phyloP scores from a whole-genome alignment of 2,888 invertebrate species.

The Synergus itoensis region DNA sequence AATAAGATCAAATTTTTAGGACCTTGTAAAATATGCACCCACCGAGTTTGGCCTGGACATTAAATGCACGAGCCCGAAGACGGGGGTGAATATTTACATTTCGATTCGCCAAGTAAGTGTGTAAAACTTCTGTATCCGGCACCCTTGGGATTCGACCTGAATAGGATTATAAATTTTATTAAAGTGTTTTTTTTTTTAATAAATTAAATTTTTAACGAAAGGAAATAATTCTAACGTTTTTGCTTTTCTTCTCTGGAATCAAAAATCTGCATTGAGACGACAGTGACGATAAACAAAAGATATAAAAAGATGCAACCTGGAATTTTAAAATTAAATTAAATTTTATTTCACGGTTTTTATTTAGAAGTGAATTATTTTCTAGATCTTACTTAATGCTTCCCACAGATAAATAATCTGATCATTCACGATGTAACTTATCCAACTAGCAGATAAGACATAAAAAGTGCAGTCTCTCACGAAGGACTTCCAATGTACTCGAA shows the following conservation, averaged over 20 bases:
- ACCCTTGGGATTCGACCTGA: conserved; percentile 69
- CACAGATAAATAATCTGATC: conserved; percentile 77
- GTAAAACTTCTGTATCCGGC: conserved; percentile 68
- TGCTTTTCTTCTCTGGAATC: conserved; percentile 63
- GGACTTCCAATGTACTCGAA: conserved; percentile 70
- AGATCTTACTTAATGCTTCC: conserved; percentile 77
- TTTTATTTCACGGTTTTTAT: too few relatives aligned
- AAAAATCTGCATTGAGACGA: conserved; percentile 74
- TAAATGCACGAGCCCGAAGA: conserved; percentile 68
- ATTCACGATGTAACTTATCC: conserved; percentile 78
- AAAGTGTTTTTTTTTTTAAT: neutral
- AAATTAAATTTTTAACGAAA: neutral
- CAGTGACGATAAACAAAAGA: conserved; percentile 78
- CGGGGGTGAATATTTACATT: conserved; percentile 58
- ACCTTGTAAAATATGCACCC: conserved; percentile 45
- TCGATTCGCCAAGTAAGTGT: conserved; percentile 68
- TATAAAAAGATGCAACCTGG: conserved; percentile 78
- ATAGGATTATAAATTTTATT: conserved; percentile 42
- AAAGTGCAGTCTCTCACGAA: conserved; percentile 70
- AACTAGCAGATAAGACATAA: conserved; percentile 77
- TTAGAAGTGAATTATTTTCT: too few relatives aligned
- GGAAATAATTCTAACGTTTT: conserved; percentile 61
- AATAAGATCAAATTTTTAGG: neutral
- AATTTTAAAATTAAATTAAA: conserved; percentile 39
- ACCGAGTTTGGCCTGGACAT: conserved; percentile 71